Evolutionary conservation across 2,797 vertebrate species (phyloP).

Genomic region (Discoglossus pictus): DNA sequence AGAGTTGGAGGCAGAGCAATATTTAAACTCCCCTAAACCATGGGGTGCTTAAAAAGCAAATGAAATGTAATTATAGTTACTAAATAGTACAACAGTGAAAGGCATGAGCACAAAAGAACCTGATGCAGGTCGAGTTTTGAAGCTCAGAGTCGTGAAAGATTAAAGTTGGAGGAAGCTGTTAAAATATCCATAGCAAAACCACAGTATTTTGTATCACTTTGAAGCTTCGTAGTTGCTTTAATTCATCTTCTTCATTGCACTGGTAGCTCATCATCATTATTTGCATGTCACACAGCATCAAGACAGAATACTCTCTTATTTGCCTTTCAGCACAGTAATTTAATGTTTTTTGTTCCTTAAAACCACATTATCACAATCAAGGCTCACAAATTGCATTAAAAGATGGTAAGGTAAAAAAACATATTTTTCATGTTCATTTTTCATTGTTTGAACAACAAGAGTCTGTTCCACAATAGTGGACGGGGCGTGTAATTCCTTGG

Average conservation of each 20-base stretch:
- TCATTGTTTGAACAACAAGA: too few relatives aligned
- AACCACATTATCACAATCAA: too few relatives aligned
- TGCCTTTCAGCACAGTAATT: too few relatives aligned
- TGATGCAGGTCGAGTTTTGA: conserved; percentile 61
- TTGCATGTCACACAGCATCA: conserved; percentile 2
- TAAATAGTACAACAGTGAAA: conserved; percentile 66
- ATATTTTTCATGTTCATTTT: too few relatives aligned
- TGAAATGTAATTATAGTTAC: conserved; percentile 62
- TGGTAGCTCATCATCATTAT: conserved; percentile 44
- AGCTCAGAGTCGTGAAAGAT: conserved; percentile 58
- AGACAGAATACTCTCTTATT: not conserved
- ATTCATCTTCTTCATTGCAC: conserved; percentile 49
- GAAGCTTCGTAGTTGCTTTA: conserved; percentile 9
- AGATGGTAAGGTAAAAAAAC: too few relatives aligned
- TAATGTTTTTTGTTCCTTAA: too few relatives aligned
- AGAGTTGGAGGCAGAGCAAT: conserved; percentile 3
- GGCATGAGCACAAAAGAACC: conserved; percentile 63
- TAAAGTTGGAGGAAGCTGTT: conserved; percentile 54
- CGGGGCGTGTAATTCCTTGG: too few relatives aligned
- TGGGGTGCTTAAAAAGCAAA: conserved; percentile 30
- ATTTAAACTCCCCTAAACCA: conserved; percentile 31
- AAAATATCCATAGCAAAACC: conserved; percentile 54
- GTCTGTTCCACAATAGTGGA: too few relatives aligned
- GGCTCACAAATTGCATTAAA: too few relatives aligned
- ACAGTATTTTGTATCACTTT: conserved; percentile 52